Evolutionary conservation across 1,140 invertebrate genomes (phyloP).

Genomic region (Heliconius hermathena): DNA sequence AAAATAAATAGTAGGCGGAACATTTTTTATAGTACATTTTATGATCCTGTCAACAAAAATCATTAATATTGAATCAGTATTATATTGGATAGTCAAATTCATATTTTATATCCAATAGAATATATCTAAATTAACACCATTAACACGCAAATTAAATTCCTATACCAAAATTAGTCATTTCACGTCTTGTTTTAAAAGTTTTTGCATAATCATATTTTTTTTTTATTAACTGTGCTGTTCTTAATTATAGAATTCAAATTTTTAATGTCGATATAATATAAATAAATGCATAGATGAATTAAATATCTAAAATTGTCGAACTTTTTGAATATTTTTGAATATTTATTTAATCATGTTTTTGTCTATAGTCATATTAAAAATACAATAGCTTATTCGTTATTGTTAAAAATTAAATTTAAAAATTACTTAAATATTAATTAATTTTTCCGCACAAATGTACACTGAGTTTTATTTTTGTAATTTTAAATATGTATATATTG

Average conservation of each 20-base stretch:
- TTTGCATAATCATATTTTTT: conserved; percentile 1
- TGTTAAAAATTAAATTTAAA: neutral
- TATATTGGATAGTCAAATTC: neutral
- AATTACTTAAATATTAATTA: neutral
- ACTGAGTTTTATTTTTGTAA: neutral
- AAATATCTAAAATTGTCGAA: too few species aligned
- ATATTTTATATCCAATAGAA: neutral
- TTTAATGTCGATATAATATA: neutral
- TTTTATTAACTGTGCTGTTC: neutral
- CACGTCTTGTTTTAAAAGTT: neutral
- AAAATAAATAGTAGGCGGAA: neutral
- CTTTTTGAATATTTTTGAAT: too few species aligned
- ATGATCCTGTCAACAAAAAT: neutral
- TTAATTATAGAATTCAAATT: neutral
- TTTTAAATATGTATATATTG: neutral
- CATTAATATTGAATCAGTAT: neutral
- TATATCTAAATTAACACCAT: conserved; percentile 6
- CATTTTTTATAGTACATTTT: neutral
- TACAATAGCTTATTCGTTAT: neutral
- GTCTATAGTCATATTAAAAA: too few species aligned
- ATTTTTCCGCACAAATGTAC: neutral
- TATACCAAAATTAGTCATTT: neutral
- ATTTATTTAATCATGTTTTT: too few species aligned
- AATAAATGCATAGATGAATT: too few species aligned
- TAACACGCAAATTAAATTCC: neutral